phyloP scores from a whole-genome alignment of 1,140 invertebrate species.

The Vanessa atalanta region DNA sequence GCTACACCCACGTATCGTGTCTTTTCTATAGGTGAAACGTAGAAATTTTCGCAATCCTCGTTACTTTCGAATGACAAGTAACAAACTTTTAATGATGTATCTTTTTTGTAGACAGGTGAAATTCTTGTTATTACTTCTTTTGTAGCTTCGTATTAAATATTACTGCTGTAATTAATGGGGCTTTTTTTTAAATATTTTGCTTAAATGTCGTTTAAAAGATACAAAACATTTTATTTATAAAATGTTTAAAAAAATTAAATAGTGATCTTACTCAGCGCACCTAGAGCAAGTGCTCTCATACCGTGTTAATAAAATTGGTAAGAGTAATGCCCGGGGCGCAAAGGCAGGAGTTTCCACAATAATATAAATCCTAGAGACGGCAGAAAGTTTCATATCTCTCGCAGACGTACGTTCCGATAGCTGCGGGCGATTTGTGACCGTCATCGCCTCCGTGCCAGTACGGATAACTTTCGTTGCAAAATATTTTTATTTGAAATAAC shows the following conservation, averaged over 20 bases:
- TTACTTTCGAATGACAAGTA: neutral
- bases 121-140: neutral
- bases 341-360: slow-evolving; percentile 6
- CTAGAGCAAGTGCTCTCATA: too few species aligned
- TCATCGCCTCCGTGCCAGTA: slow-evolving; percentile 6
- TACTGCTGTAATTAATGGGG: neutral
- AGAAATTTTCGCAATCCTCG: neutral
- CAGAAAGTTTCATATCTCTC: slow-evolving; percentile 19
- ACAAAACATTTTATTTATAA: too few species aligned
- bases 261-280: too few species aligned
- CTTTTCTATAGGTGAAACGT: neutral
- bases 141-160: neutral
- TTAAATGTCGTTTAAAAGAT: too few species aligned
- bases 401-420: slow-evolving; percentile 17
- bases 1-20: neutral
- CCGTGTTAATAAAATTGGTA: neutral
- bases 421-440: slow-evolving; percentile 14
- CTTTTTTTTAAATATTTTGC: neutral
- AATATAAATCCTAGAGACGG: slow-evolving; percentile 17
- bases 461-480: slow-evolving; percentile 7
- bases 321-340: neutral
- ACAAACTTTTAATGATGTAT: slow-evolving; percentile 11
- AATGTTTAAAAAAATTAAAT: too few species aligned
- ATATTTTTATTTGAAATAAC: slow-evolving; percentile 5
- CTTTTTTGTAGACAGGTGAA: slow-evolving; percentile 2